phyloP scores from a whole-genome alignment of 2,888 invertebrate species.

The Cataglyphis livida region DNA sequence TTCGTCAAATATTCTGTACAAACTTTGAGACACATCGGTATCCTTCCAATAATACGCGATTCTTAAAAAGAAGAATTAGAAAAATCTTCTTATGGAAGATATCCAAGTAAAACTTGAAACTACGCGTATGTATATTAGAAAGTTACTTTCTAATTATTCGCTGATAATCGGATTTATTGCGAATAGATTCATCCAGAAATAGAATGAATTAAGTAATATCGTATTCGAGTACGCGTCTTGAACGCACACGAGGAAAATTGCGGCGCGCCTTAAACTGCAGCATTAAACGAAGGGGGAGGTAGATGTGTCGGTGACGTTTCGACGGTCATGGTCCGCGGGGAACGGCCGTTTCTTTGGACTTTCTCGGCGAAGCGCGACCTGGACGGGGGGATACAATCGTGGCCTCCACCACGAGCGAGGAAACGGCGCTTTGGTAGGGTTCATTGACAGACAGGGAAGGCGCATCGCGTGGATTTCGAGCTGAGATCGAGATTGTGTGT shows the following conservation, averaged over 20 bases:
- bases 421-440: slow-evolving; percentile 7
- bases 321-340: slow-evolving; percentile 36
- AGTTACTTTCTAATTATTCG: neutral
- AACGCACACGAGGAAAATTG: neutral
- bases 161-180: neutral
- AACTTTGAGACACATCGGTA: neutral
- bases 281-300: neutral
- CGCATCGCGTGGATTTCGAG: neutral
- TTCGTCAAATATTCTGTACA: too few relatives aligned
- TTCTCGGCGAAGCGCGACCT: slow-evolving; percentile 13
- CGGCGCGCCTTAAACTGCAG: neutral
- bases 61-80: neutral
- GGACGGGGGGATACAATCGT: slow-evolving; percentile 24
- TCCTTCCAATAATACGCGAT: neutral
- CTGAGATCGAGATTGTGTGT: slow-evolving; percentile 14
- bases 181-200: neutral
- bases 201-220: slow-evolving; percentile 4
- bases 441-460: slow-evolving; percentile 51
- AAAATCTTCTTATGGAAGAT: neutral
- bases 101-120: neutral
- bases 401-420: slow-evolving; percentile 11
- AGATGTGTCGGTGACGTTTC: slow-evolving; percentile 19
- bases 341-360: slow-evolving; percentile 45
- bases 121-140: neutral
- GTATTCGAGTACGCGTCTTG: neutral